Evolutionary conservation across 2,888 invertebrate genomes (phyloP).

Genomic region (Acanthosepion pharaonis): DNA sequence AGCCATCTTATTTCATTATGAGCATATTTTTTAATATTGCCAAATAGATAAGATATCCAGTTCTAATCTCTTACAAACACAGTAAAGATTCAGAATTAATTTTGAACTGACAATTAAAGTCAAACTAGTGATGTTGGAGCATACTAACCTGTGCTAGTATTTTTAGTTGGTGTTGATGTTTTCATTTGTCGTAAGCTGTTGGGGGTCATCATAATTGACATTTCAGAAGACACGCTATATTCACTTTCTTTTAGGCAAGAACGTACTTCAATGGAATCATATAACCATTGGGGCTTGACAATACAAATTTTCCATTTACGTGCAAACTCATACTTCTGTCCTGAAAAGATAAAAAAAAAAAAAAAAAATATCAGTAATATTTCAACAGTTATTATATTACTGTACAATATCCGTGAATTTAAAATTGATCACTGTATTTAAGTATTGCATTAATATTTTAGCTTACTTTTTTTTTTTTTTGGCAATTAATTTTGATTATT

Average conservation of each 20-base stretch:
- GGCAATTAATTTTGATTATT: no score
- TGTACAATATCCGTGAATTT: no score
- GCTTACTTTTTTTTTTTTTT: no score
- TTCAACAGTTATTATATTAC: neutral
- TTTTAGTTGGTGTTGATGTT: constrained; percentile 48
- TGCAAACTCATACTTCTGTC: constrained; percentile 83
- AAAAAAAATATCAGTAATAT: neutral
- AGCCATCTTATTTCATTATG: no score
- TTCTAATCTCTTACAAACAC: neutral
- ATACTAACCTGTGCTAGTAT: neutral
- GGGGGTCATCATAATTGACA: constrained; percentile 18
- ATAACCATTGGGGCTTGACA: constrained; percentile 85
- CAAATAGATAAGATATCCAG: no score
- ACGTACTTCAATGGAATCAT: constrained; percentile 81
- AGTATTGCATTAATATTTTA: no score
- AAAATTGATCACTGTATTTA: no score
- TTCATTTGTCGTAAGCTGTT: neutral
- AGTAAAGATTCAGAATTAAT: neutral
- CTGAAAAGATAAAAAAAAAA: constrained; percentile 56
- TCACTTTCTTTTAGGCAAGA: constrained; percentile 75
- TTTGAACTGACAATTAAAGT: neutral
- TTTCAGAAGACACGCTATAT: constrained; percentile 52
- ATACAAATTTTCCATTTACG: constrained; percentile 80
- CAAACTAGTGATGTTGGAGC: neutral
- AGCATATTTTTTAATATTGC: no score